Evolutionary conservation across 2,888 invertebrate genomes (phyloP).

Genomic region (Caenorhabditis angaria): DNA sequence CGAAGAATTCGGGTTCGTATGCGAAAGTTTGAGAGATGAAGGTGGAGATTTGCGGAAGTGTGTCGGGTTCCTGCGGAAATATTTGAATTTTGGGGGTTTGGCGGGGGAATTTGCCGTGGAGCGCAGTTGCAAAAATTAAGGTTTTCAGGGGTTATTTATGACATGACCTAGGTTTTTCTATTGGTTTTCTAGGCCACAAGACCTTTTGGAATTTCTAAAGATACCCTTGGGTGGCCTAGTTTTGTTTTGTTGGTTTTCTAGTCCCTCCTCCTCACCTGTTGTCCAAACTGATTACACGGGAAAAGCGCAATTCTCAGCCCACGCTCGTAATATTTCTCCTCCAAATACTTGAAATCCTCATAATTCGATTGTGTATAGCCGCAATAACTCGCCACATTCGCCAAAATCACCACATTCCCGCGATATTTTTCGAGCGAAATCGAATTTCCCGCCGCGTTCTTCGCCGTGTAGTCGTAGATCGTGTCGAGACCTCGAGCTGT

Average conservation of each 20-base stretch:
- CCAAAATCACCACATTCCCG: constrained; percentile 83
- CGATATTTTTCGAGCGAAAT: constrained; percentile 83
- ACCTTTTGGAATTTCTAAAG: too few species aligned
- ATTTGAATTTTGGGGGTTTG: too few species aligned
- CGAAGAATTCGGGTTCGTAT: constrained; percentile 76
- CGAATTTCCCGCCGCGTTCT: constrained; percentile 84
- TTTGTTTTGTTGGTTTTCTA: too few species aligned
- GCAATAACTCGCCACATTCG: constrained; percentile 87
- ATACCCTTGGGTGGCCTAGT: too few species aligned
- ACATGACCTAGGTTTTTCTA: too few species aligned
- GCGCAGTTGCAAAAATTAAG: too few species aligned
- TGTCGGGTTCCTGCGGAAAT: too few species aligned
- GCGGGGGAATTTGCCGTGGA: too few species aligned
- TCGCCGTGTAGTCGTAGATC: constrained; percentile 74
- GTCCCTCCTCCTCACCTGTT: constrained; percentile 72
- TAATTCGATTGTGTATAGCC: constrained; percentile 84
- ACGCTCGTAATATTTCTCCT: constrained; percentile 81
- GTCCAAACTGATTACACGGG: constrained; percentile 85
- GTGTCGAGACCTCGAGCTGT: constrained; percentile 14
- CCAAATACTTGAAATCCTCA: constrained; percentile 80
- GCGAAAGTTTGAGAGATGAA: constrained; percentile 73
- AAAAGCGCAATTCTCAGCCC: constrained; percentile 84
- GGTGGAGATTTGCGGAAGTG: constrained; percentile 77
- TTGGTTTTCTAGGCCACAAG: constrained; percentile 77
- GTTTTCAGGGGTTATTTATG: too few species aligned